Base-by-base conservation (phyloP, 2,797 vertebrate species). In the Clarias fuscus region DNA sequence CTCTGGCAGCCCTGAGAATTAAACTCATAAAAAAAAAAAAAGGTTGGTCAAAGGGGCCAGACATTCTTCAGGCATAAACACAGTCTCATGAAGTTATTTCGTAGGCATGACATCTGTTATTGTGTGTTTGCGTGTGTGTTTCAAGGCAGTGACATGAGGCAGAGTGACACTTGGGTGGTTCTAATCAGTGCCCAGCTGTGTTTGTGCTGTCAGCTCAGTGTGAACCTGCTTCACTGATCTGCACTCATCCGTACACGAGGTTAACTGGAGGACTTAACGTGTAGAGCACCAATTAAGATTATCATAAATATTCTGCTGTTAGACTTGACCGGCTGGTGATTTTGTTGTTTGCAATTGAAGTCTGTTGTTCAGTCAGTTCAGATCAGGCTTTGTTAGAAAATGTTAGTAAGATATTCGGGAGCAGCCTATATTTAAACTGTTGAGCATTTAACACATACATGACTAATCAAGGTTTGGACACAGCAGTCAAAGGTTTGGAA, bases 151-250 rank as follows among this genome's bases (percentile, higher is more conserved):
- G 75, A 68, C 48, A 83, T 82, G 83, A 82, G 70, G 67, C 30
- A 73, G 61, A 73, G 33, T 87, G 73, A 68, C 56, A 72, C 84
- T 72, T 84, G 37, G 73, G 86, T 80, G 73, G 85, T 85, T 82
- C 86, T 73, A 64, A 72, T 88, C 72, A 78, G 84, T 77, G 78
- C 88, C 79, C 86, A 89, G 79, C 77, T 94, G 95, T 95, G 93
- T 95, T 95, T 93, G 90, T 93, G 90, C 92, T 94, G 93, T 95
- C 94, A 93, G 90, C 87, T 90, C 87, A 91, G 92, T 93, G 85
- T 84, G 59, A 88, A 87, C 92, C 88, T 90, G 90, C 88, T 93
- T 88, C 92, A 91, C 94, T 91, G 92, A 92, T 82, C 64, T 61
- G 48, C 65, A 79, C 33, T 84, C 82, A 79, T 87, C 65, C 58